phyloP scores from a whole-genome alignment of 1,140 invertebrate genomes.

The Laodelphax striatellus region DNA sequence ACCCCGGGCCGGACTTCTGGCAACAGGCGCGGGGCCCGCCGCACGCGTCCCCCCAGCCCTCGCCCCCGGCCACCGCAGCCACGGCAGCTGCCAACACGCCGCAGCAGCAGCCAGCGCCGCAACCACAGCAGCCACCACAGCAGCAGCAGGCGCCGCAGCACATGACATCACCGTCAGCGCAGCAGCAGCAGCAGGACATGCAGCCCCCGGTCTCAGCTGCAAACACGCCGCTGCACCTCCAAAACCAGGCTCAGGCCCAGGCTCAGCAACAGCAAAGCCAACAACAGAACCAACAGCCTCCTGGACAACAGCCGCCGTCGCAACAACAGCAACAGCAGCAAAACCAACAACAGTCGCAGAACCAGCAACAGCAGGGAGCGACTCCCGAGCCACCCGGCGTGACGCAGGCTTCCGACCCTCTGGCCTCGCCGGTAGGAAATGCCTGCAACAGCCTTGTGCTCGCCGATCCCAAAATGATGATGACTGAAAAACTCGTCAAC shows the following conservation, averaged over 20 bases:
- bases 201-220: conserved; percentile 8
- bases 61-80: conserved; percentile 8
- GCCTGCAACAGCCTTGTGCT: conserved; percentile 15
- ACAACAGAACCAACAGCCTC: conserved; percentile 13
- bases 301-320: conserved; percentile 7
- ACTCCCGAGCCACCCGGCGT: neutral
- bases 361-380: conserved; percentile 2
- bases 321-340: conserved; percentile 4
- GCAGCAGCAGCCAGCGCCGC: neutral
- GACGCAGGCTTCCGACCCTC: conserved; percentile 9
- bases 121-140: conserved; percentile 15
- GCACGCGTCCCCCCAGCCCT: conserved; percentile 15
- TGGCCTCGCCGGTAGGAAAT: conserved; percentile 15
- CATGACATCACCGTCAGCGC: conserved; percentile 8
- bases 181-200: conserved; percentile 15
- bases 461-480: conserved; percentile 23
- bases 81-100: conserved; percentile 1
- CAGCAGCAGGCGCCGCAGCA: conserved; percentile 11
- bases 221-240: conserved; percentile 20
- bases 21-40: conserved; percentile 20
- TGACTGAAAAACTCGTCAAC: conserved; percentile 27
- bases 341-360: conserved; percentile 6
- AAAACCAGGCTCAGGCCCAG: conserved; percentile 15
- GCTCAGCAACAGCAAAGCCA: conserved; percentile 7
- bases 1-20: conserved; percentile 25